Evolutionary conservation across 2,113 vertebrate genomes (phyloP).

Genomic region (Anseranas semipalmata): DNA sequence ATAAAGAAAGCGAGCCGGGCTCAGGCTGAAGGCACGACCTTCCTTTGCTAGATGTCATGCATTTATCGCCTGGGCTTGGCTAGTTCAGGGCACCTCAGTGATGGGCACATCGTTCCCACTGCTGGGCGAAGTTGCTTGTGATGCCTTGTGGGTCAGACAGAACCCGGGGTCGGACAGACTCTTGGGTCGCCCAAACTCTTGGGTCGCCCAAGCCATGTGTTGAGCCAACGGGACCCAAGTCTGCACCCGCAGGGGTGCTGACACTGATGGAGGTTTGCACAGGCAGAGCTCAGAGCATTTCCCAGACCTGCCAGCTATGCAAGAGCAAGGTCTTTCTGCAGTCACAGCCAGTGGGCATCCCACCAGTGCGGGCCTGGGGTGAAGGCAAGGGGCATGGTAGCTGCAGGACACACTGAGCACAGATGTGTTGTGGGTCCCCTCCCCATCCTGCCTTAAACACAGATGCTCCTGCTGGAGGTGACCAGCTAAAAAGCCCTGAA

Average conservation of each 20-base stretch:
- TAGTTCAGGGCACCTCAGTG: background rate
- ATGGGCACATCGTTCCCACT: background rate
- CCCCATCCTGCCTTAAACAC: background rate
- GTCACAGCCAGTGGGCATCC: background rate
- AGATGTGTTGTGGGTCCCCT: accelerated
- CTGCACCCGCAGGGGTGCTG: accelerated
- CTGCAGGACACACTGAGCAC: background rate
- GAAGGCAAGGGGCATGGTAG: background rate
- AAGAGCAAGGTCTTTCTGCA: background rate
- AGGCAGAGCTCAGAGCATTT: background rate
- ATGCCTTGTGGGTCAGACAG: background rate
- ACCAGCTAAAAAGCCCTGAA: background rate
- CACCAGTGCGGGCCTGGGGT: background rate
- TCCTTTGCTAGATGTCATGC: background rate
- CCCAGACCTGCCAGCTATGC: background rate
- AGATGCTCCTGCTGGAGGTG: background rate
- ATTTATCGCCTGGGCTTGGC: background rate
- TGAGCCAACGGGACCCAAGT: background rate
- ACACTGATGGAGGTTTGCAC: background rate
- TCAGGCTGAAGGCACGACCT: background rate
- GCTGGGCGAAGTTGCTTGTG: background rate
- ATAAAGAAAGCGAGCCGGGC: background rate
- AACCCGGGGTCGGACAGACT: accelerated
- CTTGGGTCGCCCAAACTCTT: background rate
- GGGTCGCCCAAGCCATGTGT: accelerated